A percentile compares a stretch with the other conserved stretches of the same genome.
These are phyloP conservation scores for Stegastes partitus DNA, from an alignment of 2,113 vertebrate genomes.

Conservation along the genomic window DNA sequence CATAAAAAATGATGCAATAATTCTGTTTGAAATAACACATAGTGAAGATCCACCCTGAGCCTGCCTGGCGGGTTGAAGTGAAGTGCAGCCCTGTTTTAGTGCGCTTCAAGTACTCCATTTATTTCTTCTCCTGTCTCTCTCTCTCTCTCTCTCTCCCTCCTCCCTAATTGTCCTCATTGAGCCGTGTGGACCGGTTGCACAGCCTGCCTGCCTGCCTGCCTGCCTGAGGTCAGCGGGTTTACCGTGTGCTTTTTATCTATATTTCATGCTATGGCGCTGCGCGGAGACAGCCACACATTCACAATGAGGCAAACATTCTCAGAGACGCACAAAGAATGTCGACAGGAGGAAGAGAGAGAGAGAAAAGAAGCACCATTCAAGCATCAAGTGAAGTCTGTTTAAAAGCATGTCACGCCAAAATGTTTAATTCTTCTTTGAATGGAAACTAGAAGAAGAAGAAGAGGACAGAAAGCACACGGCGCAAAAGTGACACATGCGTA, in stretches of 20 bases:
- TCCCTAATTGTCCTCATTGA: constrained; percentile 89
- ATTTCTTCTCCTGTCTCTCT: constrained; percentile 27
- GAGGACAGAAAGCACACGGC: not conserved
- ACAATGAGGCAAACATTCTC: constrained; percentile 42
- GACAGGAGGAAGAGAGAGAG: no score
- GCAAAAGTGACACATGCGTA: constrained; percentile 44
- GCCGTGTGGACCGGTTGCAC: constrained; percentile 87
- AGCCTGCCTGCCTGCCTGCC: constrained; percentile 75
- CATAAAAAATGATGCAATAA: not conserved
- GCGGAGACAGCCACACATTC: constrained; percentile 50
- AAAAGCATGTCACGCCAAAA: not conserved
- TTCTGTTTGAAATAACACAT: constrained; percentile 35
- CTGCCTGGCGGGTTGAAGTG: constrained; percentile 61
- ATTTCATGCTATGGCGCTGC: constrained; percentile 75
- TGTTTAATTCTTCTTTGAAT: constrained; percentile 25
- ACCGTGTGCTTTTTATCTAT: constrained; percentile 82
- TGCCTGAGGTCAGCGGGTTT: constrained; percentile 88
- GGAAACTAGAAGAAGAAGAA: constrained; percentile 13
- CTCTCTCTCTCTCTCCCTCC: constrained; percentile 70
- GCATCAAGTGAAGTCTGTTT: constrained; percentile 2
- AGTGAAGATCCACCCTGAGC: constrained; percentile 69
- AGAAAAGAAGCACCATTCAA: not conserved
- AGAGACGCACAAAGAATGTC: constrained; percentile 49
- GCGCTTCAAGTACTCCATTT: constrained; percentile 83
- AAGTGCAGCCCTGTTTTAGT: constrained; percentile 73